Conservation (phyloP, 2,888 invertebrate species). For the Rhopalosiphum nymphaeae region DNA sequence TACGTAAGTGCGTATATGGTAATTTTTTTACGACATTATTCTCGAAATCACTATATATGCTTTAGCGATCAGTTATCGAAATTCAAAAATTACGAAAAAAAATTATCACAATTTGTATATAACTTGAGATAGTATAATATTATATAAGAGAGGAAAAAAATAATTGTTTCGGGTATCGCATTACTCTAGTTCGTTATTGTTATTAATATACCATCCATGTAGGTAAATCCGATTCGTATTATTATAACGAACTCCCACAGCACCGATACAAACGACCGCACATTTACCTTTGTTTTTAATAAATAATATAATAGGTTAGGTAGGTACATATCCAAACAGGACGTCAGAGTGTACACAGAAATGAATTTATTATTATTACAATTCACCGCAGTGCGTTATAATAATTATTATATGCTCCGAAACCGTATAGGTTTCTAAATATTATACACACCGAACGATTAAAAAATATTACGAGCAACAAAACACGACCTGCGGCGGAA, state of each 20-base stretch:
- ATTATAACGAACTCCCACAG: not conserved
- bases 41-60: not conserved
- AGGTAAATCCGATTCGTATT: not conserved
- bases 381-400: not conserved
- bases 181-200: not conserved
- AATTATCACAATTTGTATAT: not conserved
- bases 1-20: not conserved
- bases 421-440: not conserved
- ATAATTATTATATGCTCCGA: not conserved
- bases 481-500: not conserved
- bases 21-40: not conserved
- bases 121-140: not conserved
- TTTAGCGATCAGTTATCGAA: not conserved
- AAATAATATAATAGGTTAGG: not conserved
- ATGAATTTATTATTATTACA: not conserved
- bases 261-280: not conserved
- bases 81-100: not conserved
- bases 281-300: not conserved
- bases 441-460: not conserved
- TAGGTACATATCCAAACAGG: not conserved
- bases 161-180: not conserved
- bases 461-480: conserved; percentile 14
- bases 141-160: not conserved
- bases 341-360: not conserved
- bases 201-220: not conserved